Base-by-base conservation (phyloP, 2,888 invertebrate species). In the Litoditis marina region DNA sequence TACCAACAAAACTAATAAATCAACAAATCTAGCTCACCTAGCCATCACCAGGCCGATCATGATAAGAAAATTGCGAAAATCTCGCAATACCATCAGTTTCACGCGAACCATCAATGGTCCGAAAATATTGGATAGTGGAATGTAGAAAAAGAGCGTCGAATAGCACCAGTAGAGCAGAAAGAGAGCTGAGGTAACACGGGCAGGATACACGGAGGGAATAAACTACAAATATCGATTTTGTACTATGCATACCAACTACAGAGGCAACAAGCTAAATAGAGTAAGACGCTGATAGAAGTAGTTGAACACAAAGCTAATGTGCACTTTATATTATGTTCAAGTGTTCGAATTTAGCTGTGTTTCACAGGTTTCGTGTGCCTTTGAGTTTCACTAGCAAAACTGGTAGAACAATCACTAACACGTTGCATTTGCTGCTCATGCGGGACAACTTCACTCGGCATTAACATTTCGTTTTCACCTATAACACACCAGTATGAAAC, bases 21-120 rank as follows among this genome's bases (percentile, higher is more conserved):
- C 5, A 27, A 34, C 28, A 16, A 8, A 28, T 39, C 13, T 30
- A n/a, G 11, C 58, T 32, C 7, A 77, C 77, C 75, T 78, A 32
- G 73, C 36, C 70, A 82, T 68, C 1, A 80, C 69, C 16, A 81
- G 59, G 2, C 66, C 63, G 22, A 80, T 72, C 62, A 82, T 69
- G 25, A 80, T 63, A 19, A 82, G 61, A 55, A 79, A 82, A 65
- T 79, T 74, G 58, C 75, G 65, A 53, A 82, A 78, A 54, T 82
- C 80, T n/a, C 76, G 71, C 7, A 77, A 74, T 47, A 84, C 77
- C 84, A 84, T 84, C 31, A 84, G 68, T 55, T 83, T 84, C 28
- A 86, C 83, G 51, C 85, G 79, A 58, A 85, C 84, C 32, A 86
- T 72, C 77, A 85, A 82, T 1, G 85, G 85, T 30, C 85, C 86